These are phyloP conservation scores for Mungos mungo DNA, from an alignment of 2,113 vertebrate genomes.

Conservation along the genomic window DNA sequence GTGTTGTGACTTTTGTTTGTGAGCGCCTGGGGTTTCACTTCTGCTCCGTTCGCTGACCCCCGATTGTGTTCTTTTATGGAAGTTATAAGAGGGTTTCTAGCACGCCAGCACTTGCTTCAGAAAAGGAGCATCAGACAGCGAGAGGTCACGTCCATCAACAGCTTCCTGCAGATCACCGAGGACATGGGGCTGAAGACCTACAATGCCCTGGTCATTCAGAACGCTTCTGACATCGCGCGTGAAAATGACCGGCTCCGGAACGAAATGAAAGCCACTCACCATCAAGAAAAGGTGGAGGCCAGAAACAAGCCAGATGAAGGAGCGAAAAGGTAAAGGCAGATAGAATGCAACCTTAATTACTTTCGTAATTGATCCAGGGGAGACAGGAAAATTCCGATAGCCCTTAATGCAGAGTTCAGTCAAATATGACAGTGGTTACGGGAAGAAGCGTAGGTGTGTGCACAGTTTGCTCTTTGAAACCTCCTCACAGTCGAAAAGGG, in stretches of 20 bases:
- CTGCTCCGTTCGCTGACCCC: conserved; percentile 13
- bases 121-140: conserved; percentile 86
- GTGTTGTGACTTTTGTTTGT: neutral
- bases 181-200: conserved; percentile 92
- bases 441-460: rapidly evolving
- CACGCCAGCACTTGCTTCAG: conserved; percentile 86
- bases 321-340: conserved; percentile 85
- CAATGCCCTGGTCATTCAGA: conserved; percentile 94
- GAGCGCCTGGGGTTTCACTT: neutral
- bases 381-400: neutral
- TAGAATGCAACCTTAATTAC: neutral
- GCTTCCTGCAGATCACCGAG: conserved; percentile 92
- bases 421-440: rapidly evolving
- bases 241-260: conserved; percentile 92
- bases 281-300: conserved; percentile 87
- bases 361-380: neutral
- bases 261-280: conserved; percentile 84
- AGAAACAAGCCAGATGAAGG: conserved; percentile 88
- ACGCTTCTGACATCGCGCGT: conserved; percentile 93
- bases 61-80: conserved; percentile 63
- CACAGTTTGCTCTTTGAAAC: rapidly evolving
- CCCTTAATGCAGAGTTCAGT: neutral
- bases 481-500: neutral
- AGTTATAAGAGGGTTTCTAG: conserved; percentile 95
- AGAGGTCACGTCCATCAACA: conserved; percentile 87